phyloP scores from a whole-genome alignment of 2,113 vertebrate species.

The Burhinus oedicnemus region DNA sequence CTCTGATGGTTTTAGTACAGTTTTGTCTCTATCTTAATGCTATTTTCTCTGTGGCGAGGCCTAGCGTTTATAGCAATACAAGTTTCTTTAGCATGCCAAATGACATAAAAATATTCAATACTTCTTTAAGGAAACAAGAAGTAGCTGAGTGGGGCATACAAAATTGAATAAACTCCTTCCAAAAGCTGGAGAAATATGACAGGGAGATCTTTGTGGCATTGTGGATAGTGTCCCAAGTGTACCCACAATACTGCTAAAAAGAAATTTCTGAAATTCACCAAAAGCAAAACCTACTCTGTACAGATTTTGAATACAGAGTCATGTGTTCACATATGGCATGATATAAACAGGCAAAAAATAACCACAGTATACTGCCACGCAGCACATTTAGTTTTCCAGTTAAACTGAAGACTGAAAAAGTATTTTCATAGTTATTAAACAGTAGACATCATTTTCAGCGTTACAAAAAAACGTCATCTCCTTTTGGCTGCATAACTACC shows the following conservation, averaged over 20 bases:
- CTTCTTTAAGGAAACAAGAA: neutral
- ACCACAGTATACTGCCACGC: neutral
- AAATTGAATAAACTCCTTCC: neutral
- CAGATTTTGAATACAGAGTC: neutral
- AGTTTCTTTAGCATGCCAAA: neutral
- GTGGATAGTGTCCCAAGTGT: neutral
- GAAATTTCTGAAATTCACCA: neutral
- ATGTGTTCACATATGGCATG: neutral
- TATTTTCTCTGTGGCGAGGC: neutral
- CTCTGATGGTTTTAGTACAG: neutral
- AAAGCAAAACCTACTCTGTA: neutral
- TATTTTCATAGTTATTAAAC: neutral
- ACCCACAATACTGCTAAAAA: neutral
- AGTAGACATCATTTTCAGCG: neutral
- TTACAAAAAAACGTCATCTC: neutral
- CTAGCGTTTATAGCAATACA: neutral
- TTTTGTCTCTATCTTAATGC: neutral
- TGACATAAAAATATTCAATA: neutral
- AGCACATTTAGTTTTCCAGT: neutral
- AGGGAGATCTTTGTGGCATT: neutral
- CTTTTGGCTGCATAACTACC: neutral
- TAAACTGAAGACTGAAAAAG: neutral
- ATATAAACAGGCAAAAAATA: neutral
- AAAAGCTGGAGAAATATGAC: neutral
- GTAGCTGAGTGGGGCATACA: neutral